phyloP scores from a whole-genome alignment of 2,113 vertebrate species.

The Australoheros scitulus region DNA sequence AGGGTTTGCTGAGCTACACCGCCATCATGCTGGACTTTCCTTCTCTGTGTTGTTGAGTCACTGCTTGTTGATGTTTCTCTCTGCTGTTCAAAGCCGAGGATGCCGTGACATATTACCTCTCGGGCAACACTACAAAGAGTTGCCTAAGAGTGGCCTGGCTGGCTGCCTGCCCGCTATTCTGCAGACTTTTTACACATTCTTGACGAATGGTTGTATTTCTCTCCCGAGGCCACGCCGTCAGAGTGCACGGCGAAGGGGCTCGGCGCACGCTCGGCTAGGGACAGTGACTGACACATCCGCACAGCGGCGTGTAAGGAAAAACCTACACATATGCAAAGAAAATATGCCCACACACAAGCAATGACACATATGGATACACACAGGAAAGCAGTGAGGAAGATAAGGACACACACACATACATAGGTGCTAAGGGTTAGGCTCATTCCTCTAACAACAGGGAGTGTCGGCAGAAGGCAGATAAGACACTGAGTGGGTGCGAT shows the following conservation, averaged over 20 bases:
- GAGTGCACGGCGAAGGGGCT: neutral
- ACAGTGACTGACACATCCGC: conserved; percentile 27
- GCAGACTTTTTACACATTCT: conserved; percentile 53
- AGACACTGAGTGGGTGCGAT: neutral
- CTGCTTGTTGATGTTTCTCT: conserved; percentile 57
- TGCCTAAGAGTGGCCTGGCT: conserved; percentile 48
- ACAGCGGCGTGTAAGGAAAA: neutral
- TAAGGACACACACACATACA: neutral
- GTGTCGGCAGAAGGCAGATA: conserved; percentile 6
- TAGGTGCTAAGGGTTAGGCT: neutral
- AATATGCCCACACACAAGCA: conserved; percentile 17
- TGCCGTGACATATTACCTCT: conserved; percentile 63
- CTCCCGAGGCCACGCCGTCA: conserved; percentile 21
- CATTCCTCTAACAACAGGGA: neutral
- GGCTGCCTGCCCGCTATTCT: conserved; percentile 16
- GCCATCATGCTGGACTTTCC: conserved; percentile 47
- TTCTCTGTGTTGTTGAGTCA: conserved; percentile 58
- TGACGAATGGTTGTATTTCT: conserved; percentile 43
- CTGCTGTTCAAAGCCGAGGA: conserved; percentile 51
- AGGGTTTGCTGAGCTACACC: conserved; percentile 25
- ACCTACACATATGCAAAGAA: conserved; percentile 7
- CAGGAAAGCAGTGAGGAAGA: neutral
- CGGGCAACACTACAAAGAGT: conserved; percentile 61
- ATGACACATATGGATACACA: neutral
- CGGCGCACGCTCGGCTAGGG: neutral